A percentile compares a stretch with the other conserved stretches of the same genome.
Conservation (phyloP, 2,797 vertebrate species). For the Danio kyathit region DNA sequence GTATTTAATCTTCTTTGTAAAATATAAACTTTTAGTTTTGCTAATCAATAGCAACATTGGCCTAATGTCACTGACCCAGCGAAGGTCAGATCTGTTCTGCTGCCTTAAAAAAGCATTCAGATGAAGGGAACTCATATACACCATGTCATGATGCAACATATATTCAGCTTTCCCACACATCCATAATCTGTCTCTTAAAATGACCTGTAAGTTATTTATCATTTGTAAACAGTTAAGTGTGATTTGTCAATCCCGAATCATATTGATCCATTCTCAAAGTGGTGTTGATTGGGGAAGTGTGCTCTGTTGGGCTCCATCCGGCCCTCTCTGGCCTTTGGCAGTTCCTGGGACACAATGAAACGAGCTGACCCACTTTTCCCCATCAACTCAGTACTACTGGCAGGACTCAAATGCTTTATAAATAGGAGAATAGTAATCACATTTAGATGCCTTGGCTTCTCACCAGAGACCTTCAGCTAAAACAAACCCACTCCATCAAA, state of each 20-base stretch:
- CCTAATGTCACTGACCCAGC: not conserved
- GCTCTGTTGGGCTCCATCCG: conserved; percentile 42
- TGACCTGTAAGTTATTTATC: not conserved
- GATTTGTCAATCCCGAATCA: not conserved
- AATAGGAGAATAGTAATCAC: conserved; percentile 40
- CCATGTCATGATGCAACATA: not conserved
- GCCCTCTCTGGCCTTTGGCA: conserved; percentile 34
- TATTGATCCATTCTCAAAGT: conserved; percentile 4
- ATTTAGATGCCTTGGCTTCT: conserved; percentile 30
- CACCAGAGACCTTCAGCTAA: conserved; percentile 29
- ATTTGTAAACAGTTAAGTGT: not conserved
- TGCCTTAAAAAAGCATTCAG: not conserved
- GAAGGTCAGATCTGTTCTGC: not conserved
- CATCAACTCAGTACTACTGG: conserved; percentile 25
- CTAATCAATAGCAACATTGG: not conserved
- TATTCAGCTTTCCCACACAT: not conserved
- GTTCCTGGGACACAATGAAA: conserved; percentile 26
- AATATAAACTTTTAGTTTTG: not conserved
- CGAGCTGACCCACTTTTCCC: conserved; percentile 58
- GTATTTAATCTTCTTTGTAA: not conserved
- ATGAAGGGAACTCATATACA: not conserved
- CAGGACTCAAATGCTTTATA: conserved; percentile 42
- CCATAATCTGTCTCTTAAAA: not conserved
- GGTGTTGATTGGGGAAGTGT: conserved; percentile 14
- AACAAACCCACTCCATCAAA: conserved; percentile 37